Base-by-base conservation (phyloP, 2,888 invertebrate species). In the Siphonodentalium dalli region DNA sequence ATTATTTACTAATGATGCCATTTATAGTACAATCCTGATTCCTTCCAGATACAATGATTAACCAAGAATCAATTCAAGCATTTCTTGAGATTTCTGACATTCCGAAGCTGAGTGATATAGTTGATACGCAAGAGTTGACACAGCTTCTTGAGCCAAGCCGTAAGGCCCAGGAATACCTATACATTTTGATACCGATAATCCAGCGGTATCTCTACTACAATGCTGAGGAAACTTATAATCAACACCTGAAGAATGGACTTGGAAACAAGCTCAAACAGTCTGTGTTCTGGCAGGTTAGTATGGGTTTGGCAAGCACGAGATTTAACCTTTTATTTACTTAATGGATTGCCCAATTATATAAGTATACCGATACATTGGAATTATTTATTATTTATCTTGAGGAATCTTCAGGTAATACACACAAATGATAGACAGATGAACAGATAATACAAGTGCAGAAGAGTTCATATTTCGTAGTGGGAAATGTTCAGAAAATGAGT, bases 191-290 rank as follows among this genome's bases (percentile, higher is more conserved):
- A 15, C 74, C 75, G n/a, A 55, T 55, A 26, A 54, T 78, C 26
- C 79, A 79, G 61, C 52, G 52, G 18, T 72, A 58, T 44, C 58
- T 79, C 41, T 68, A 57, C 38, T 58, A 52, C 5, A 58, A 64
- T 11, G 66, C 58, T 55, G 58, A 52, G 0, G 62, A 68, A 3
- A 58, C 75, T 0, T 74, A 77, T 50, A 40, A 63, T 27, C 47
- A 53, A 0, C 63, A 52, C 20, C 58, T 54, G 23, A 34, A 56
- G 1, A 52, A 39, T 1, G 62, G 66, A 18, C 68, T 75, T 7
- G 60, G 57, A 5, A 50, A 54, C 3, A 64, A 55, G 21, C 54
- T 78, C 13, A 40, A 52, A n/a, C 42, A 64, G 13, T 57, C 71
- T n/a, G 53, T 61, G 13, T 75, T 72, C 56, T 61, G 54, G 29